Evolutionary conservation across 2,888 invertebrate species (phyloP), one percentile per base, ranked within the genome.

Genomic region (Candidula unifasciata): DNA sequence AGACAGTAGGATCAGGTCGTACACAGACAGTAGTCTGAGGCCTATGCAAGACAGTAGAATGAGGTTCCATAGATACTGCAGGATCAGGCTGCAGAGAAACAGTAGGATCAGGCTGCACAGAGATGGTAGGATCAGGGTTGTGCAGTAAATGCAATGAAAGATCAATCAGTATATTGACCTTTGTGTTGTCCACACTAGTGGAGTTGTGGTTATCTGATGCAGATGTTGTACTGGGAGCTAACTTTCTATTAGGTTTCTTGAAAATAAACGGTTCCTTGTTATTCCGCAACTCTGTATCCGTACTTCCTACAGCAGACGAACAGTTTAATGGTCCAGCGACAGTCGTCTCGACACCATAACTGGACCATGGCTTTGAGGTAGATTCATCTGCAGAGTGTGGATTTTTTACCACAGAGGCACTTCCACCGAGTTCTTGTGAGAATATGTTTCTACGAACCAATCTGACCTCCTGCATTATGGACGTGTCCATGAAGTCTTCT

Each of bases 361-460:
- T 44, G 44, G 44, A 44, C 44, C 44, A 10, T 10, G 44, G 13
- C 6, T 10, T 33, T 69, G 69, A 16, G 18, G n/a, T n/a, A 10
- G 54, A 74, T 33, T 21, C 30, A 18, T 57, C 44, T 30, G 54
- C 54, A 21, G 74, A 54, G 54, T 21, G 30, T 30, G 16, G 30
- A 57, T 30, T 18, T 30, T 21, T 33, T 54, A 18, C 21, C 30
- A 13, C n/a, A 44, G 24, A 37, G 24, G 74, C 44, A 18, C 3
- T 74, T 18, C 6, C 16, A 54, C 3, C 13, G 54, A 16, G 18
- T 5, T 54, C 54, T 57, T 52, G 54, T 54, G 54, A 74, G 27
- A 74, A 54, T 3, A 54, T 74, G 54, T 54, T 74, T 54, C 54
- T 74, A 24, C 74, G 52, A 74, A 74, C 74, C 3, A 27, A 18